phyloP scores from a whole-genome alignment of 1,140 invertebrate species.

The Heliconius congener region DNA sequence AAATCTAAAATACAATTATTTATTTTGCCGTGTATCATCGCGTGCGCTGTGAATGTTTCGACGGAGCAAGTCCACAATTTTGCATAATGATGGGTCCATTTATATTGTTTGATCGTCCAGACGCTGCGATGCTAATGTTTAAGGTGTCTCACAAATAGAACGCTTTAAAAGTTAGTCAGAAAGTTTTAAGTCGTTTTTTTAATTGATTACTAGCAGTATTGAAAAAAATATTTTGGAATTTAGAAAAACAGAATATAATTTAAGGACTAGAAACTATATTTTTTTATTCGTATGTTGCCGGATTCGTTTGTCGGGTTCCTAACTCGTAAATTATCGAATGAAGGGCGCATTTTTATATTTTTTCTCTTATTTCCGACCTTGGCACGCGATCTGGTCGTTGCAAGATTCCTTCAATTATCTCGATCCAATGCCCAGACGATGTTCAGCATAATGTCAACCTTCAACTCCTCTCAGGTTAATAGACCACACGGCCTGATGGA shows the following conservation, averaged over 20 bases:
- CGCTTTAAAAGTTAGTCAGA: background rate
- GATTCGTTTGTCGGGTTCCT: constrained; percentile 33
- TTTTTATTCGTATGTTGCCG: background rate
- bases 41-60: constrained; percentile 45
- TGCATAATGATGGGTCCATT: constrained; percentile 63
- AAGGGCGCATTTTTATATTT: constrained; percentile 53
- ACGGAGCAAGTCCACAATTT: constrained; percentile 51
- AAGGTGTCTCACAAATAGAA: constrained; percentile 12
- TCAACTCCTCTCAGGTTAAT: constrained; percentile 34
- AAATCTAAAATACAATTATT: constrained; percentile 30
- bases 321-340: constrained; percentile 54
- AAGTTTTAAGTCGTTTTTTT: background rate
- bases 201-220: too few relatives aligned
- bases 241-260: background rate
- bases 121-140: constrained; percentile 16
- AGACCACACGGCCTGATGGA: background rate
- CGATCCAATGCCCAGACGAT: constrained; percentile 37
- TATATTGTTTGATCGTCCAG: constrained; percentile 56
- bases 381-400: constrained; percentile 53
- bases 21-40: constrained; percentile 34
- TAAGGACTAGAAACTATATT: background rate
- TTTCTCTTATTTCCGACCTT: constrained; percentile 57
- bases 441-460: constrained; percentile 38
- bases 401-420: constrained; percentile 48
- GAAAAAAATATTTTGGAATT: background rate